phyloP scores from a whole-genome alignment of 2,113 vertebrate species.

The Antechinus stuartii region DNA sequence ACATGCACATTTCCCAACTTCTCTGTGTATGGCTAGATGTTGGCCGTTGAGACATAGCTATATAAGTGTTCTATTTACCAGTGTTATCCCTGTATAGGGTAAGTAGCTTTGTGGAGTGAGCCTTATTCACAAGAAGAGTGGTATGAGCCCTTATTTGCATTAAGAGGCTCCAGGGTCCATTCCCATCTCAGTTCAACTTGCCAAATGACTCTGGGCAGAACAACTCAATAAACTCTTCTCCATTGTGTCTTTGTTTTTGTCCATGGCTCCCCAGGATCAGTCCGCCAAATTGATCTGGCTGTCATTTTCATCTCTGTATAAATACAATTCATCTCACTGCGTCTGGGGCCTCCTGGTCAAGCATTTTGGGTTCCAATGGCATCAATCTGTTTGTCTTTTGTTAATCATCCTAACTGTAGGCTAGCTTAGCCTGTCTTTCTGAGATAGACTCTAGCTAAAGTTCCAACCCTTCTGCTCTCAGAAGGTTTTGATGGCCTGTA shows the following conservation, averaged over 20 bases:
- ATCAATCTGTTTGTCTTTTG: background rate
- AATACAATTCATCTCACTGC: background rate
- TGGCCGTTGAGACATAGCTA: background rate
- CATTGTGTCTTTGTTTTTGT: conserved; percentile 33
- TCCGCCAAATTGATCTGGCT: conserved; percentile 39
- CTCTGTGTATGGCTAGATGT: conserved; percentile 42
- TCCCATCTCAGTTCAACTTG: conserved; percentile 31
- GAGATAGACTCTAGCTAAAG: background rate
- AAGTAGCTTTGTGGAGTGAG: background rate
- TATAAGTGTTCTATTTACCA: conserved; percentile 11
- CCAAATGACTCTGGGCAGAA: conserved; percentile 39
- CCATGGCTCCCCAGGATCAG: conserved; percentile 23
- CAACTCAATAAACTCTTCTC: conserved; percentile 11
- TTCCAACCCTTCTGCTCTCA: background rate
- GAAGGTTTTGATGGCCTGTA: conserved; percentile 49
- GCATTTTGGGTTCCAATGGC: conserved; percentile 39
- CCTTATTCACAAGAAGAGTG: conserved; percentile 9
- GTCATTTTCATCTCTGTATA: conserved; percentile 2
- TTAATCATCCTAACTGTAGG: background rate
- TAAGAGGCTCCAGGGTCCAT: conserved; percentile 26
- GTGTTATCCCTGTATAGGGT: conserved; percentile 10
- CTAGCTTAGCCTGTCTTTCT: background rate
- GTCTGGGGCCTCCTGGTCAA: conserved; percentile 1
- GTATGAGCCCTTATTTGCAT: background rate
- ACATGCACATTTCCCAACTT: background rate